phyloP scores from a whole-genome alignment of 2,888 invertebrate genomes.

The Hyppa rectilinea region DNA sequence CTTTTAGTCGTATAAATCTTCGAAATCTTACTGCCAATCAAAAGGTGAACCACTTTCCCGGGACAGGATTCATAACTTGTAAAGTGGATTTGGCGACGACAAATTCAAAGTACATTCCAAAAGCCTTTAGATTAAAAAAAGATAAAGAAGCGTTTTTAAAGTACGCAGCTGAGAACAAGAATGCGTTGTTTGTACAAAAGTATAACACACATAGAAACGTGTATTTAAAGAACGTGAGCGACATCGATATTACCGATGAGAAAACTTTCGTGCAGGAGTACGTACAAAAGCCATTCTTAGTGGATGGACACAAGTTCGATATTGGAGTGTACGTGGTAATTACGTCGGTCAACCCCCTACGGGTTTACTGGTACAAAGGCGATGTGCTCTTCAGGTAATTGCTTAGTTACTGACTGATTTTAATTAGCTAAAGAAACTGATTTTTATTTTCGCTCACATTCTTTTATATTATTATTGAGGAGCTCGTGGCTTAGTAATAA shows the following conservation, averaged over 20 bases:
- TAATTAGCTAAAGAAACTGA: not conserved
- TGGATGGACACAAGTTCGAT: constrained; percentile 98
- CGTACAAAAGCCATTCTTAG: constrained; percentile 96
- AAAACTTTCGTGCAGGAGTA: constrained; percentile 98
- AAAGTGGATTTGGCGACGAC: constrained; percentile 97
- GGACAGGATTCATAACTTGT: constrained; percentile 97
- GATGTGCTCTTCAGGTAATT: constrained; percentile 96
- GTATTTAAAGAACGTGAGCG: constrained; percentile 92
- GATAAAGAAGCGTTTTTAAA: constrained; percentile 93
- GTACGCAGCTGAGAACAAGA: constrained; percentile 92
- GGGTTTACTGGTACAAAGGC: constrained; percentile 96
- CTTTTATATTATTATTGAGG: not conserved
- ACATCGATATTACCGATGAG: constrained; percentile 93
- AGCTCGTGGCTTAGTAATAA: no score
- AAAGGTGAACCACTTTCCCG: constrained; percentile 98
- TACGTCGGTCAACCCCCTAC: constrained; percentile 97
- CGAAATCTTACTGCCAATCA: constrained; percentile 93
- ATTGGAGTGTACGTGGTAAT: constrained; percentile 98
- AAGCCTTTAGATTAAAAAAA: constrained; percentile 96
- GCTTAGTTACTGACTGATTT: constrained; percentile 21
- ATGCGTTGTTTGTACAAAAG: constrained; percentile 96
- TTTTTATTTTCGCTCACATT: not conserved
- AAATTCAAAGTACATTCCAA: constrained; percentile 94
- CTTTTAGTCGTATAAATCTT: constrained; percentile 92
- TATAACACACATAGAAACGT: constrained; percentile 98